Base-by-base conservation (phyloP, 2,888 invertebrate species). In the Seira sanloemensis region DNA sequence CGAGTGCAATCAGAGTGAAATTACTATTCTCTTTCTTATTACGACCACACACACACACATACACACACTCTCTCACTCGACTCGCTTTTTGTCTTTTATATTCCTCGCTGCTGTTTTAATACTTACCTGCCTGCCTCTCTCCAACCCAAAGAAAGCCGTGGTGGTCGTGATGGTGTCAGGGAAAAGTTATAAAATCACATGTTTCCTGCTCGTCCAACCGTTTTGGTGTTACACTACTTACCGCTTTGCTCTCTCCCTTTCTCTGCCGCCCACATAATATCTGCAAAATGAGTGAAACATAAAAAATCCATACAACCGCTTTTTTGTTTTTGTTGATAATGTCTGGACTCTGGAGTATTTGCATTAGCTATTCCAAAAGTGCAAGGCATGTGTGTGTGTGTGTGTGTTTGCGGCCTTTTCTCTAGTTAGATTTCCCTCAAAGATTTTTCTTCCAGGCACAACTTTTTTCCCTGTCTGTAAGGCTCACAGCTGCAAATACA, bases 1-100 rank as follows among this genome's bases (percentile, higher is more conserved):
- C 71, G 76, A 82, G 76, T 82, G 82, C 76, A 82, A 82, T 82
- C 82, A 82, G 82, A 82, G 82, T 82, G 76, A 82, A 82, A 82
- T 82, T 82, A 82, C 82, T 82, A 76, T 76, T 82, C 78, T 85
- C 78, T 68, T 72, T 50, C 79, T 66, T 74, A 58, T 67, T 72
- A 26, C 66, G 50, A 66, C 67, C 66, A 50, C 50, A 50, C 50
- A 37, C 37, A 37, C 37, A 50, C 50, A n/a, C n/a, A 68, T 9
- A 26, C 25, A 27, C 12, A n/a, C n/a, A n/a, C n/a, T n/a, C n/a
- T n/a, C n/a, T n/a, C n/a, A 50, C 50, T 50, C 50, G 16, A 50
- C 50, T 50, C 50, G 50, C 16, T 50, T 50, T 50, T 50, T 7
- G 2, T 7, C 2, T 50, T 16, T 18, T 50, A n/a, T 50, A n/a